Evolutionary conservation across 2,797 vertebrate genomes (phyloP), one percentile per base, ranked within the genome.

Genomic region (Sparus aurata): DNA sequence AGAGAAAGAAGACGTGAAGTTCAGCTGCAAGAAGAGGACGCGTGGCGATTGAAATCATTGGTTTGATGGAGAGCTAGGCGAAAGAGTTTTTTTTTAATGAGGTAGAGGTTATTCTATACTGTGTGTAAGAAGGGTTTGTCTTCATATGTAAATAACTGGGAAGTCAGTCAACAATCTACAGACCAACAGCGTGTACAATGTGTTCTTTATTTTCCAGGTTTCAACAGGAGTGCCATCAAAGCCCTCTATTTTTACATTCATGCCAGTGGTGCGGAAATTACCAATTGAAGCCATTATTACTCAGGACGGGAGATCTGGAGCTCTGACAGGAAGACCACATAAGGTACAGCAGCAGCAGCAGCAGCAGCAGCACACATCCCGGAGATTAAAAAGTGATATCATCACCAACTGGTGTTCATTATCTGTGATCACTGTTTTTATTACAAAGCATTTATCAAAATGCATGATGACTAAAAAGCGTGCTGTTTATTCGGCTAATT

Each of bases 261-360:
- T 97, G 68, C 97, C 97, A 20, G 90, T 92, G 73, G 68, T 96
- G 82, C 92, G 95, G 93, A 93, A 53, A 84, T 93, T 98, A 82
- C 97, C 97, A 69, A 88, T 87, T 77, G 93, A 96, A 88, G 90
- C 79, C 57, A 25, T 77, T 45, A n/a, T 93, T 38, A 64, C 55
- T 23, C 73, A 72, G 34, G 76, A 63, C 27, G 73, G 69, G 60
- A 78, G 41, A 74, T 76, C 75, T 64, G 79, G 30, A 72, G 34
- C 60, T 34, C 66, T 72, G 41, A 61, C 53, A 57, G 68, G 46
- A 76, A 83, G 70, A 68, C 25, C 66, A 72, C 60, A 87, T 41
- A 63, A 93, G 94, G 93, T 94, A 91, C 50, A 83, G 53, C 22
- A 70, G 30, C 67, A 76, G 23, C 66, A 75, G 53, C 22, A 70